phyloP scores from a whole-genome alignment of 2,888 invertebrate species.

The Xanthorhoe spadicearia region DNA sequence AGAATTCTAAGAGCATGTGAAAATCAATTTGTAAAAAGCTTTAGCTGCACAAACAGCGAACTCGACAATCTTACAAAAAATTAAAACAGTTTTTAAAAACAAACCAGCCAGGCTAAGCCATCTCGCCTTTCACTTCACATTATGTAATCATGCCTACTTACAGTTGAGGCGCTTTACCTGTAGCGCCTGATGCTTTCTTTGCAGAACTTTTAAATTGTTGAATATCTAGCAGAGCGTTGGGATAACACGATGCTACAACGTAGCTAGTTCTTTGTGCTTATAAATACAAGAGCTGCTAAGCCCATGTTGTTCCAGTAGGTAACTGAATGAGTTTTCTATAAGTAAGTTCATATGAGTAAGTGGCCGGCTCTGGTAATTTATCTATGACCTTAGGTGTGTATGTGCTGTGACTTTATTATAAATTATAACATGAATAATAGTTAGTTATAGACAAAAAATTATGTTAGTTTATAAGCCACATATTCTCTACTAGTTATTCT shows the following conservation, averaged over 20 bases:
- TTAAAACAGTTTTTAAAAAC: background rate
- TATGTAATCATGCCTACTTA: slow-evolving; percentile 5
- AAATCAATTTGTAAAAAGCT: background rate
- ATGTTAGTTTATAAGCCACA: too few species aligned
- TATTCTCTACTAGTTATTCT: too few species aligned
- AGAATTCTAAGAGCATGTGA: background rate
- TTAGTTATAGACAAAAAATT: too few species aligned
- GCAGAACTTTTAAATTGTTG: slow-evolving; percentile 3
- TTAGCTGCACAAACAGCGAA: background rate
- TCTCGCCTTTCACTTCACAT: slow-evolving; percentile 1
- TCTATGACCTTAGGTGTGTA: too few species aligned
- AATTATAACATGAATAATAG: too few species aligned
- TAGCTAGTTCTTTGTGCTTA: too few species aligned
- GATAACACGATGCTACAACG: background rate
- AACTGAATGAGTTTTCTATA: too few species aligned
- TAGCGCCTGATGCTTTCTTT: background rate
- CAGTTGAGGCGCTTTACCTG: background rate
- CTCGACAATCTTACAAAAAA: background rate
- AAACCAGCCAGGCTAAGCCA: background rate
- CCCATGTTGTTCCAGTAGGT: too few species aligned
- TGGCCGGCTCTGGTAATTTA: too few species aligned
- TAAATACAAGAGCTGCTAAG: too few species aligned
- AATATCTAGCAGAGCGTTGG: background rate
- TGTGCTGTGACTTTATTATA: too few species aligned
- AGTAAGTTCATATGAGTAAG: too few species aligned